Conservation (phyloP, 1,140 invertebrate species). For the Ceratina australensis region DNA sequence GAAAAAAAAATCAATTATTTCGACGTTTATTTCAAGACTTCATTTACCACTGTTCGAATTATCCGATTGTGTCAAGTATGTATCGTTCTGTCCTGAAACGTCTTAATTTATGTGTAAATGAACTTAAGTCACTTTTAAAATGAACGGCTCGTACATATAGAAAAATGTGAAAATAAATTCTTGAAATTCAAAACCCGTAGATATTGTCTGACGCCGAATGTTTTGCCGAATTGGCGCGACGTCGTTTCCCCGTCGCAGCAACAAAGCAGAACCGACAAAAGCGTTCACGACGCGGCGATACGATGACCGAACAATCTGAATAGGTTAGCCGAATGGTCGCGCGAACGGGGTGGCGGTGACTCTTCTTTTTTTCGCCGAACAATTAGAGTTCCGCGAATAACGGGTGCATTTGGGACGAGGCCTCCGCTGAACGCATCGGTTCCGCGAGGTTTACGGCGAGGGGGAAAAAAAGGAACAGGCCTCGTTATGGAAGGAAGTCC, state of each 20-base stretch:
- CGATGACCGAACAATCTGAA: conserved; percentile 27
- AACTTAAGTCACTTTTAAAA: no score
- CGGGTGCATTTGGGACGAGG: background rate
- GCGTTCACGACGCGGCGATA: background rate
- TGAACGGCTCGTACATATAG: no score
- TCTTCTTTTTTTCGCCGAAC: conserved; percentile 18
- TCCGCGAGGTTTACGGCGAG: background rate
- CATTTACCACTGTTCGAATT: no score
- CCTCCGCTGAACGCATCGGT: background rate
- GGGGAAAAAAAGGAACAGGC: background rate
- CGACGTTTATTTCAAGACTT: no score
- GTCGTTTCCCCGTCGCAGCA: background rate
- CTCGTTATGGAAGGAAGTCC: background rate
- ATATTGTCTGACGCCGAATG: background rate
- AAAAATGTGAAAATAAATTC: no score
- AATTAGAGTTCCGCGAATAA: conserved; percentile 17
- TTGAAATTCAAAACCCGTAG: no score
- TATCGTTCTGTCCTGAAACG: no score
- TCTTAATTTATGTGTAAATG: no score
- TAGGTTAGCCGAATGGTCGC: conserved; percentile 7
- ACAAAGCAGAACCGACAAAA: background rate
- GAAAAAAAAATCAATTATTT: no score
- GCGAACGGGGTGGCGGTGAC: background rate
- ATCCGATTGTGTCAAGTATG: no score
- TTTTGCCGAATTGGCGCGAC: background rate